phyloP scores from a whole-genome alignment of 53 echinoderm and acorn worm genomes.

The Holothuria scabra region DNA sequence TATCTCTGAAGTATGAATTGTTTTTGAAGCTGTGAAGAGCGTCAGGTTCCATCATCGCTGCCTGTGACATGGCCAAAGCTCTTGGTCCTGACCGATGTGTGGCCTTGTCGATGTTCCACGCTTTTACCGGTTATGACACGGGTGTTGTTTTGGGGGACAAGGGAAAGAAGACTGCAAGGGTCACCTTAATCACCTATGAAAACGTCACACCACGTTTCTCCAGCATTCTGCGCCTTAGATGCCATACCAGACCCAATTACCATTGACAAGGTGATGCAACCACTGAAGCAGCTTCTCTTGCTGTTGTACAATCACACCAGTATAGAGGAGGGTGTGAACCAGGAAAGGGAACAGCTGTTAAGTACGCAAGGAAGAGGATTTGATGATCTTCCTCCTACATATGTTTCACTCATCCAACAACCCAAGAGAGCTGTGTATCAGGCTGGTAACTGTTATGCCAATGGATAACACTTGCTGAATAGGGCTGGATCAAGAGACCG shows the following conservation, averaged over 20 bases:
- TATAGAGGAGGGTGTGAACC: background rate
- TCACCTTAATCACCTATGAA: slow-evolving; percentile 3
- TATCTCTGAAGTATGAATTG: too few relatives aligned
- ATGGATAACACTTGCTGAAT: background rate
- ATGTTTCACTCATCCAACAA: slow-evolving; percentile 22
- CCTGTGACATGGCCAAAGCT: too few relatives aligned
- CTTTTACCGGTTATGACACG: slow-evolving; percentile 31
- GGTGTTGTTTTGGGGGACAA: slow-evolving; percentile 5
- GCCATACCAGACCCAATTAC: too few relatives aligned
- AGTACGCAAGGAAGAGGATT: background rate
- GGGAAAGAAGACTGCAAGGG: too few relatives aligned
- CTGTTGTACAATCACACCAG: too few relatives aligned
- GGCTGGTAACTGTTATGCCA: slow-evolving; percentile 9
- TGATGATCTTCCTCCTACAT: slow-evolving; percentile 10
- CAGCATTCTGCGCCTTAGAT: slow-evolving; percentile 1
- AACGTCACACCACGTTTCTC: slow-evolving; percentile 4
- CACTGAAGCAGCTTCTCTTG: too few relatives aligned
- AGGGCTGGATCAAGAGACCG: background rate
- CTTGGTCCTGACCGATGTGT: too few relatives aligned
- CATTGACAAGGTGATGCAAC: too few relatives aligned
- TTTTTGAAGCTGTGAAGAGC: slow-evolving; percentile 11
- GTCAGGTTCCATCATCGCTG: too few relatives aligned
- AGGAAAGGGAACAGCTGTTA: too few relatives aligned
- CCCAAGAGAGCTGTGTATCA: too few relatives aligned
- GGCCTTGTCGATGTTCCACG: slow-evolving; percentile 38